Evolutionary conservation across 2,888 invertebrate genomes (phyloP).

Genomic region (Sarcophaga caerulescens): DNA sequence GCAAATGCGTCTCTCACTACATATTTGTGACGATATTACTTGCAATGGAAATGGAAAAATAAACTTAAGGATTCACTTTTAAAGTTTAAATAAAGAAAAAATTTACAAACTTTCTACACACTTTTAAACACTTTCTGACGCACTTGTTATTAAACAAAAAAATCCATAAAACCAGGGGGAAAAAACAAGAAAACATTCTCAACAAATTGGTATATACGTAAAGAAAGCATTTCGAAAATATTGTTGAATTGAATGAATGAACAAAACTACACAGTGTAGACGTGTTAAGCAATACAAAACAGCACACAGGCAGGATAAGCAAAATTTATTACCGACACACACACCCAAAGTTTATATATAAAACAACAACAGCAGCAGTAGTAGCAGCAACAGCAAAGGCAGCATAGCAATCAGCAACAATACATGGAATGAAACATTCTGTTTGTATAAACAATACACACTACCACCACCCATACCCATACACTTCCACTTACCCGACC

Average conservation of each 20-base stretch:
- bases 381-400: background rate
- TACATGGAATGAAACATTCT: background rate
- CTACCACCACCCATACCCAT: no score
- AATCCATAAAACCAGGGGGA: background rate
- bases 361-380: background rate
- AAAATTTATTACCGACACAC: background rate
- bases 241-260: background rate
- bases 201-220: background rate
- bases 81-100: no score
- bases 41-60: no score
- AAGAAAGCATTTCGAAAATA: background rate
- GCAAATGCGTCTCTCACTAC: no score
- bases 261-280: background rate
- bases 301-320: background rate
- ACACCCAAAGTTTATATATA: background rate
- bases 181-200: background rate
- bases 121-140: background rate
- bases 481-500: background rate
- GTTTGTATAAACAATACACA: no score
- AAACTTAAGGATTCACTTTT: no score
- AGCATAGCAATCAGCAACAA: background rate
- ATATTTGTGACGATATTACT: no score
- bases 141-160: background rate
- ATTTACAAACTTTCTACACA: no score
- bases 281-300: background rate